Percentiles rank a stretch among this genome's conserved stretches.
phyloP scores from a whole-genome alignment of 23 tunicate species.

The Aplidium turbinatum region DNA sequence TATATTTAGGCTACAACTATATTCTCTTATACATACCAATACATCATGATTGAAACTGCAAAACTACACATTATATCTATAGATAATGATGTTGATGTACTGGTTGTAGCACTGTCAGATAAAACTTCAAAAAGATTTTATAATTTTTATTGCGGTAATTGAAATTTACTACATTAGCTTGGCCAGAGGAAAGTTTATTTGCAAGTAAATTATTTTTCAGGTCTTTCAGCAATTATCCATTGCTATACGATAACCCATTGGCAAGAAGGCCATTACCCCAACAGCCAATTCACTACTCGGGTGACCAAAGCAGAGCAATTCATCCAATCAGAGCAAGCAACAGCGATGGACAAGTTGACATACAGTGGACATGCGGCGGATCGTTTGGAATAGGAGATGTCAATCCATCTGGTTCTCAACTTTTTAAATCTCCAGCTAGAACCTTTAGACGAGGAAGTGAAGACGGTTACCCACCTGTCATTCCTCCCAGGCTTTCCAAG shows the following conservation, averaged over 20 bases:
- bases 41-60: too few relatives aligned
- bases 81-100: too few relatives aligned
- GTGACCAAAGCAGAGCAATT: background rate
- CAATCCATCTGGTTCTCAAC: too few relatives aligned
- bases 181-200: background rate
- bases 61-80: too few relatives aligned
- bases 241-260: constrained; percentile 71
- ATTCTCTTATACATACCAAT: too few relatives aligned
- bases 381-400: constrained; percentile 49
- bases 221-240: constrained; percentile 50
- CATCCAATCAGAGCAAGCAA: background rate
- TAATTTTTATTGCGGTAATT: too few relatives aligned
- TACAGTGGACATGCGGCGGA: constrained; percentile 71
- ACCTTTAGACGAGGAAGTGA: too few relatives aligned
- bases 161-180: too few relatives aligned
- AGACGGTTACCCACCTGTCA: background rate
- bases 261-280: constrained; percentile 75
- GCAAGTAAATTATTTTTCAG: constrained; percentile 34
- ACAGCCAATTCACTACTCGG: constrained; percentile 23
- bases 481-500: background rate
- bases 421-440: too few relatives aligned
- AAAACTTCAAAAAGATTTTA: too few relatives aligned
- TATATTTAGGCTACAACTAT: too few relatives aligned
- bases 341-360: constrained; percentile 15
- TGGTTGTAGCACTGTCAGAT: too few relatives aligned